Evolutionary conservation across 2,888 invertebrate genomes (phyloP).

Genomic region (Anthophora plumipes): DNA sequence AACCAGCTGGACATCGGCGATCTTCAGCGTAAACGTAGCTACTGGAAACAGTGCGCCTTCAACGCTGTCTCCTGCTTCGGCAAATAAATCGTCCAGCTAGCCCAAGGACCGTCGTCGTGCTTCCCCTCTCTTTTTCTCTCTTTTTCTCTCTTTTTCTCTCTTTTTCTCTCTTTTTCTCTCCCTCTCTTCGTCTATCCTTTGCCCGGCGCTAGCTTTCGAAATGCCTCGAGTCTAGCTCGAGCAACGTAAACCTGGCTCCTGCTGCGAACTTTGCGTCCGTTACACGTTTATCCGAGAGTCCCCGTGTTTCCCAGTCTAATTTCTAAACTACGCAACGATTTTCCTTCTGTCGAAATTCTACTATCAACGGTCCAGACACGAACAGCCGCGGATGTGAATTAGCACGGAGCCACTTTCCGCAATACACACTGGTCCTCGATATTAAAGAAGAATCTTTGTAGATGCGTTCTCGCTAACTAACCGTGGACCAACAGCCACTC

Average conservation of each 20-base stretch:
- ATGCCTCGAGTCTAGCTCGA: background rate
- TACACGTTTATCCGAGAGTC: too few species aligned
- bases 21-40: constrained; percentile 85
- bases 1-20: constrained; percentile 85
- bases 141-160: too few species aligned
- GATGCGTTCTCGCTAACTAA: background rate
- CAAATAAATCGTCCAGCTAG: constrained; percentile 78
- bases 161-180: background rate
- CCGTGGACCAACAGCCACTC: background rate
- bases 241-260: background rate
- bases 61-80: constrained; percentile 87
- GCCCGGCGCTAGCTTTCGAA: constrained; percentile 12
- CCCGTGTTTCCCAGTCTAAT: too few species aligned
- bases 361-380: too few species aligned
- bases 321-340: too few species aligned
- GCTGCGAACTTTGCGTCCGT: constrained; percentile 3
- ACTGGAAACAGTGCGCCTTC: constrained; percentile 87
- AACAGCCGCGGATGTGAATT: constrained; percentile 8
- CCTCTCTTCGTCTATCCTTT: background rate
- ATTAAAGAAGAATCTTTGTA: constrained; percentile 19
- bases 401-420: constrained; percentile 7
- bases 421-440: constrained; percentile 22
- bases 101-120: constrained; percentile 5
- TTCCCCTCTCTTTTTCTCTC: constrained; percentile 8
- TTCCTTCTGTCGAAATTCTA: background rate